These are phyloP conservation scores for Pinna nobilis DNA, from an alignment of 1,140 invertebrate species.

Conservation along the genomic window DNA sequence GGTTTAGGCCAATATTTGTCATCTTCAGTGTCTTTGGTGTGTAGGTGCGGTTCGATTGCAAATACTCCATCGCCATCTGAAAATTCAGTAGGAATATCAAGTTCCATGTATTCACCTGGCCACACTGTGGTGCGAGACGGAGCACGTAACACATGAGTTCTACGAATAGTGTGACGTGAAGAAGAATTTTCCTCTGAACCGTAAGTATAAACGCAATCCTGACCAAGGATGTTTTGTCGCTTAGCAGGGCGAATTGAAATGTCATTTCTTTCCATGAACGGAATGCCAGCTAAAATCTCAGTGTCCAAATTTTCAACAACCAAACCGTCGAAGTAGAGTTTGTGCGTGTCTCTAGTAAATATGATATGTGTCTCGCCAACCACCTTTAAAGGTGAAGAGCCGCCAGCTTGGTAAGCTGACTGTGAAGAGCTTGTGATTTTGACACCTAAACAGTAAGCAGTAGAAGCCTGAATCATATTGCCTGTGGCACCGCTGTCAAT, in stretches of 20 bases:
- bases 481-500: conserved; percentile 19
- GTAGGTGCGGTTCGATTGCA: conserved; percentile 28
- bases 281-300: conserved; percentile 31
- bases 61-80: conserved; percentile 4
- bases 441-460: background rate
- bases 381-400: conserved; percentile 24
- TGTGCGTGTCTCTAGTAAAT: conserved; percentile 8
- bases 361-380: conserved; percentile 15
- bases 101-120: conserved; percentile 12
- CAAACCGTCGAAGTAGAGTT: conserved; percentile 22
- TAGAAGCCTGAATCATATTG: conserved; percentile 11
- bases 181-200: background rate
- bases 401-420: conserved; percentile 36
- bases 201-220: background rate
- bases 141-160: conserved; percentile 4
- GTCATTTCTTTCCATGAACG: conserved; percentile 34
- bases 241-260: conserved; percentile 20
- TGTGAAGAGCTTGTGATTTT: conserved; percentile 20
- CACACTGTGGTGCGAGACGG: conserved; percentile 21
- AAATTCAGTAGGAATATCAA: conserved; percentile 25
- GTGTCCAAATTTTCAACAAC: conserved; percentile 31
- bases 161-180: background rate
- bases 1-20: too few relatives aligned
- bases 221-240: background rate
- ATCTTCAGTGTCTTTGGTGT: too few relatives aligned